phyloP scores from a whole-genome alignment of 2,888 invertebrate genomes.

The Trichacis sp. region DNA sequence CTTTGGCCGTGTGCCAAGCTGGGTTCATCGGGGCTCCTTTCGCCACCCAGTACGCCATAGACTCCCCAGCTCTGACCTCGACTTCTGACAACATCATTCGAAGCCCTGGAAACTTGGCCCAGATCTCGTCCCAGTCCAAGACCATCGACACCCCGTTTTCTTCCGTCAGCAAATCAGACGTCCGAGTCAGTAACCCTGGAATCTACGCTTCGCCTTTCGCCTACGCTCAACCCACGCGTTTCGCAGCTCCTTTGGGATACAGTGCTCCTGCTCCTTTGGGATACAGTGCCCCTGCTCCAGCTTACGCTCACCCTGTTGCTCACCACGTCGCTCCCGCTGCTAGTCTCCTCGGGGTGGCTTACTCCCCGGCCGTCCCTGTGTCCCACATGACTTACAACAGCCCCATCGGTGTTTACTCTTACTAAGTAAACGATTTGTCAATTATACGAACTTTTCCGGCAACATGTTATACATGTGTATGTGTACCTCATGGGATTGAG shows the following conservation, averaged over 20 bases:
- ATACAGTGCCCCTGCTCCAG: slow-evolving; percentile 37
- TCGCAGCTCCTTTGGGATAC: slow-evolving; percentile 46
- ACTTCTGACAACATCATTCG: slow-evolving; percentile 69
- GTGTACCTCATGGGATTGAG: neutral
- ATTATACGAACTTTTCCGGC: neutral
- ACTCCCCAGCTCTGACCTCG: slow-evolving; percentile 55
- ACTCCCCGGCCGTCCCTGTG: slow-evolving; percentile 59
- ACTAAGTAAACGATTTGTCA: slow-evolving; percentile 42
- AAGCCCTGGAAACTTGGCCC: slow-evolving; percentile 75
- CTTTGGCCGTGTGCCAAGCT: slow-evolving; percentile 57
- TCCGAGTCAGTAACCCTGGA: slow-evolving; percentile 74
- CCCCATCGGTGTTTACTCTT: slow-evolving; percentile 57
- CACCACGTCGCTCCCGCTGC: slow-evolving; percentile 30
- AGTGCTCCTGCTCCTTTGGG: slow-evolving; percentile 44
- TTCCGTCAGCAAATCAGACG: slow-evolving; percentile 78
- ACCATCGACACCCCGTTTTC: slow-evolving; percentile 80
- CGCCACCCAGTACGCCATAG: slow-evolving; percentile 7
- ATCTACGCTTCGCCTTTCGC: slow-evolving; percentile 50
- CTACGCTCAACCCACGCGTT: slow-evolving; percentile 48
- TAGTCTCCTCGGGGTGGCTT: slow-evolving; percentile 56
- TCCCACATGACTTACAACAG: slow-evolving; percentile 59
- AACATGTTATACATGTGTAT: neutral
- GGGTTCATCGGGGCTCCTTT: slow-evolving; percentile 44
- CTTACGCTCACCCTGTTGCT: neutral
- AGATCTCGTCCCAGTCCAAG: slow-evolving; percentile 76